Evolutionary conservation across 2,113 vertebrate species (phyloP).

Genomic region (Corythaeola cristata): DNA sequence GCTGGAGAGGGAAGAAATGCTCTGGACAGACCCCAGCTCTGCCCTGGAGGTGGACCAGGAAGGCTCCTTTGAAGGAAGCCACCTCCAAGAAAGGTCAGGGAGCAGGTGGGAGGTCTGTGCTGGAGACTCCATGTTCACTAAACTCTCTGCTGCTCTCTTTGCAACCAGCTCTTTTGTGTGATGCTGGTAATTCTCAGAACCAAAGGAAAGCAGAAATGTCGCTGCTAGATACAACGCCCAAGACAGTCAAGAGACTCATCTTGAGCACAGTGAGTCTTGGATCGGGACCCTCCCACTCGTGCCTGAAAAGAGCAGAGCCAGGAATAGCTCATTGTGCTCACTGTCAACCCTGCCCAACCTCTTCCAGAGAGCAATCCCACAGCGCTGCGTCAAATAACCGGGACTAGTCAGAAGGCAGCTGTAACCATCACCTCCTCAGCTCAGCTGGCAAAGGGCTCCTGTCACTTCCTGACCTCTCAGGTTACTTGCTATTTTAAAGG

Average conservation of each 20-base stretch:
- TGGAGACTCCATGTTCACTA: background rate
- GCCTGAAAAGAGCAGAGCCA: background rate
- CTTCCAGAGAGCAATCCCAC: background rate
- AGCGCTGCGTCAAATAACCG: background rate
- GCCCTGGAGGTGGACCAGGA: background rate
- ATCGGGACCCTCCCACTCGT: background rate
- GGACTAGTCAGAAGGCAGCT: slow-evolving; percentile 38
- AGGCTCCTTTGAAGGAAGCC: background rate
- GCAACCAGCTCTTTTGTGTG: background rate
- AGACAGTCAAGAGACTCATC: background rate
- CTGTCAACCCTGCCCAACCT: slow-evolving; percentile 21
- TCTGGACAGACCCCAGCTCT: background rate
- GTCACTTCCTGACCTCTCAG: background rate
- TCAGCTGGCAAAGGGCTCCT: slow-evolving; percentile 14
- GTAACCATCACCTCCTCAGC: slow-evolving; percentile 8
- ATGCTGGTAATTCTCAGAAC: background rate
- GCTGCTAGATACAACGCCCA: background rate
- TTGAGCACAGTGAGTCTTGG: background rate
- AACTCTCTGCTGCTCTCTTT: background rate
- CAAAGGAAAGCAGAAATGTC: background rate
- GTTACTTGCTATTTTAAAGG: slow-evolving; percentile 3
- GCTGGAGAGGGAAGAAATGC: background rate
- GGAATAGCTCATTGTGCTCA: slow-evolving; percentile 23
- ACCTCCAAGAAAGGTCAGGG: background rate
- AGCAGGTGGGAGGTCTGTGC: background rate